These are phyloP conservation scores for Brachynemurus nebulosus DNA, from an alignment of 2,888 invertebrate species.

Conservation along the genomic window DNA sequence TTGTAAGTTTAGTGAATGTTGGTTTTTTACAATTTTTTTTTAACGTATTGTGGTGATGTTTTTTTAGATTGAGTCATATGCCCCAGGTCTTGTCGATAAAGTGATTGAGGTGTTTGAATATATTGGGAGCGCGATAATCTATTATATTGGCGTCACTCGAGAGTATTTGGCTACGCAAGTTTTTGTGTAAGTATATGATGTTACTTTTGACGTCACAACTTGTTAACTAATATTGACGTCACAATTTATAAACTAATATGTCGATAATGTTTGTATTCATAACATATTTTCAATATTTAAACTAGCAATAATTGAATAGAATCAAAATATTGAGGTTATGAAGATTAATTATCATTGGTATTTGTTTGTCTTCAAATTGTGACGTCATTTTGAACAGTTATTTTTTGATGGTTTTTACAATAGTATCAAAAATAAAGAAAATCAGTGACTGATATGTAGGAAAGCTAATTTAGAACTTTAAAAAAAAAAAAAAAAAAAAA, in stretches of 20 bases:
- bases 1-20: conserved; percentile 31
- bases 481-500: too few relatives aligned
- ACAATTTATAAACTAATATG: not conserved
- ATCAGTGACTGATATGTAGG: too few relatives aligned
- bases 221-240: not conserved
- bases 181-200: conserved; percentile 53
- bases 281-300: too few relatives aligned
- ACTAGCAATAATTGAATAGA: too few relatives aligned
- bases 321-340: too few relatives aligned
- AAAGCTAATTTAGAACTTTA: too few relatives aligned
- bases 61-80: conserved; percentile 52
- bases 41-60: not conserved
- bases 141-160: conserved; percentile 37
- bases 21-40: not conserved
- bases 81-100: conserved; percentile 49
- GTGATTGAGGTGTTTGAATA: conserved; percentile 29
- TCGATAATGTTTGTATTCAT: not conserved
- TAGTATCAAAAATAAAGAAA: too few relatives aligned
- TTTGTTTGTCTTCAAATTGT: too few relatives aligned
- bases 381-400: too few relatives aligned
- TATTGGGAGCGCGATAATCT: conserved; percentile 34
- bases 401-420: too few relatives aligned
- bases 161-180: conserved; percentile 59
- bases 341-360: too few relatives aligned
- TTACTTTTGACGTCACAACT: conserved; percentile 2